Percentiles rank a stretch among this genome's conserved stretches.
Conservation (phyloP, 2,888 invertebrate genomes). For the Priocnemis perturbator region DNA sequence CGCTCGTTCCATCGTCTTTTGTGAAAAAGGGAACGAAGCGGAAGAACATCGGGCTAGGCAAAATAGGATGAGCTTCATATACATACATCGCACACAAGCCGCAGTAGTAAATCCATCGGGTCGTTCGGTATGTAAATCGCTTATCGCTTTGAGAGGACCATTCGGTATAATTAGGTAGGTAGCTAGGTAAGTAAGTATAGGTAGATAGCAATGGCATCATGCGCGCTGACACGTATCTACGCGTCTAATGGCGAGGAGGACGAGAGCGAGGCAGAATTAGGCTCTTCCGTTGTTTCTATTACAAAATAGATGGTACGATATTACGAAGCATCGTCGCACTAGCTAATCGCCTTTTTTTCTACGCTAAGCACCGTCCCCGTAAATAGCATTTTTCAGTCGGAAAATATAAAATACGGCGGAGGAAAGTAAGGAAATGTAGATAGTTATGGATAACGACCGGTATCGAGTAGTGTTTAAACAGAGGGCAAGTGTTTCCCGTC, state of each 20-base stretch:
- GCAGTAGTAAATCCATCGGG: constrained; percentile 70
- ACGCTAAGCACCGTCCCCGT: not conserved
- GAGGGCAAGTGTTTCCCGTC: no score
- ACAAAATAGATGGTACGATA: constrained; percentile 74
- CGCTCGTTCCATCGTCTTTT: constrained; percentile 37
- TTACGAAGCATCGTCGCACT: constrained; percentile 62
- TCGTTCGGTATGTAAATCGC: constrained; percentile 72
- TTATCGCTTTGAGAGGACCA: constrained; percentile 73
- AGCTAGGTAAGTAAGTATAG: constrained; percentile 59
- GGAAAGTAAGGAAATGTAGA: no score
- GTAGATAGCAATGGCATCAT: constrained; percentile 64
- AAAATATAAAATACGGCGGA: not conserved
- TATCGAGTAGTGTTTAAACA: no score
- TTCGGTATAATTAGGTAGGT: constrained; percentile 73
- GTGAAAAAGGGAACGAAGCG: constrained; percentile 45
- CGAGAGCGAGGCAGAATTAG: constrained; percentile 67
- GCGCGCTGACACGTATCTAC: constrained; percentile 60
- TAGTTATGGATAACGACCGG: no score
- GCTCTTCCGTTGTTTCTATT: constrained; percentile 75
- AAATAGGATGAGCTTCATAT: constrained; percentile 26
- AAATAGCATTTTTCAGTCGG: not conserved
- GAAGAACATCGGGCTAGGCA: constrained; percentile 43
- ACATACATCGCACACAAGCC: constrained; percentile 3
- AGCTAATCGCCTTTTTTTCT: constrained; percentile 52
- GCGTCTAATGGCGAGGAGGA: constrained; percentile 69